Base-by-base conservation (phyloP, 2,888 invertebrate genomes). In the Megaustenia siamemsis region DNA sequence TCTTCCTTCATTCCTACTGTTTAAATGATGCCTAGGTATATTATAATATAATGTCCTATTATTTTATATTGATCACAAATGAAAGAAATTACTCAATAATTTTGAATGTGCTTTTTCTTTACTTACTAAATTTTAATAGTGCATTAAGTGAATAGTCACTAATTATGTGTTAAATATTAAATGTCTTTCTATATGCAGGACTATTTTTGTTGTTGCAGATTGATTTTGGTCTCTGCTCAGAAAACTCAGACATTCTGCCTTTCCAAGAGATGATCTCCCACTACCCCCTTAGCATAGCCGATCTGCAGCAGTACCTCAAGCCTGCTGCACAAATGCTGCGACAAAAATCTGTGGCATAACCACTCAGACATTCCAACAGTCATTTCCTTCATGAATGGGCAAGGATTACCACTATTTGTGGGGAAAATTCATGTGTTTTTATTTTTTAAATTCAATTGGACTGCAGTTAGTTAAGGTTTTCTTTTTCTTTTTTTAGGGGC, bases 251-350 rank as follows among this genome's bases (percentile, higher is more conserved):
- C 35, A 88, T 88, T 83, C 86, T 89, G 28, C 89, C 92, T 49
- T 90, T 92, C 82, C 92, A 92, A 84, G 92, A 93, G 38, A 88
- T 93, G 85, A 90, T 92, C 15, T 88, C 90, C 43, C 90, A 90
- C 66, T 92, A 92, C 79, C 92, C 93, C n/a, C 87, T 90, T 45
- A 89, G 91, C 85, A 92, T 93, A 49, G 90, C 91, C 28, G 90
- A 89, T 84, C 89, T 93, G 38, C 90, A 92, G 69, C 91, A 92
- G 87, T 93, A 92, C 81, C 90, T 93, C 40, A 87, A 89, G 32
- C 90, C 91, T 1, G 88, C 89, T 40, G 86, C 88, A 1, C 85
- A 88, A 81, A 84, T 86, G 84, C 83, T 85, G 40, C 84, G 86
- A 21, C 82, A 83, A 32, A 86, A 87, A 77, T 86, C 86, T 40